Percentiles rank a stretch among this genome's conserved stretches.
Conservation (phyloP, 2,888 invertebrate species). For the Himalopsyche japonica region DNA sequence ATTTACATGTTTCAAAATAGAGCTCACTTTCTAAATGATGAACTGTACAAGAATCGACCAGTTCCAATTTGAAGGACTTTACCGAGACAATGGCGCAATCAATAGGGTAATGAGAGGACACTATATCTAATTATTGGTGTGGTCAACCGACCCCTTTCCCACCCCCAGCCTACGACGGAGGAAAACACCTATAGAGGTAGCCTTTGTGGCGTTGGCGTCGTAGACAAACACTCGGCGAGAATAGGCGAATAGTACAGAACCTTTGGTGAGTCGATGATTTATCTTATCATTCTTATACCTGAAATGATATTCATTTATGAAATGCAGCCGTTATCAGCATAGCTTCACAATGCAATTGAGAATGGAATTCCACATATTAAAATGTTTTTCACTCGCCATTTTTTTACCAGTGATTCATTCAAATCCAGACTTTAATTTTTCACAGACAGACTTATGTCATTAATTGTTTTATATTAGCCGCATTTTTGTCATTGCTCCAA, state of each 20-base stretch:
- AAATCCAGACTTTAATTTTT: no score
- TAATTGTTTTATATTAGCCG: no score
- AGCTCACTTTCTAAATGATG: not conserved
- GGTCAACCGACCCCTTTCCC: constrained; percentile 48
- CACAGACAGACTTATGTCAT: no score
- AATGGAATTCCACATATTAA: no score
- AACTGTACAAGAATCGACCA: not conserved
- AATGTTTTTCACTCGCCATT: no score
- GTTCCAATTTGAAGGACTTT: not conserved
- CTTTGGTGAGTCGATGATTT: not conserved
- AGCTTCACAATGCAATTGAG: no score
- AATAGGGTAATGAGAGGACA: constrained; percentile 58
- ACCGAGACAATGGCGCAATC: constrained; percentile 55
- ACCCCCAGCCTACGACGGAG: constrained; percentile 31
- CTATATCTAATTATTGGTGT: constrained; percentile 53
- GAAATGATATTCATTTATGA: no score
- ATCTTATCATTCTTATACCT: not conserved
- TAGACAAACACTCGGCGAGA: constrained; percentile 11
- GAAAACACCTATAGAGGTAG: not conserved
- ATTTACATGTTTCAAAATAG: no score
- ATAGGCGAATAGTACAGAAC: not conserved
- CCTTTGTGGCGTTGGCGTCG: constrained; percentile 13
- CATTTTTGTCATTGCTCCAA: no score
- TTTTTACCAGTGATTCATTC: no score
- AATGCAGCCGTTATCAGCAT: no score